Evolutionary conservation across 2,113 vertebrate species (phyloP).

Genomic region (Rhea americana): DNA sequence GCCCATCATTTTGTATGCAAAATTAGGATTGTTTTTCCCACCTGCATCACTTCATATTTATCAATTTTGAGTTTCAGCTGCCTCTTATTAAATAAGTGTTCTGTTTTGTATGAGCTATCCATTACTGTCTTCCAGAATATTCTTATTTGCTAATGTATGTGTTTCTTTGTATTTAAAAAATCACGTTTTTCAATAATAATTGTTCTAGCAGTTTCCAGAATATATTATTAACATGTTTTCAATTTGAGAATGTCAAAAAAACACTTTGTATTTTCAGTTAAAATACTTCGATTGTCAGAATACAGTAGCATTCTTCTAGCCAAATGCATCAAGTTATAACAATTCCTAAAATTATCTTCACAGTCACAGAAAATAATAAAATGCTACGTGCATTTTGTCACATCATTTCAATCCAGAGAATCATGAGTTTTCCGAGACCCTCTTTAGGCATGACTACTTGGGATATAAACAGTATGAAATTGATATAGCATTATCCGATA

Average conservation of each 20-base stretch:
- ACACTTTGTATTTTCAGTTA: conserved; percentile 27
- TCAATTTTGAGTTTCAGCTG: conserved; percentile 22
- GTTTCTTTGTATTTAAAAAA: conserved; percentile 34
- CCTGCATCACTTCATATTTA: conserved; percentile 26
- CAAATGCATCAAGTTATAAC: not conserved
- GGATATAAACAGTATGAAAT: not conserved
- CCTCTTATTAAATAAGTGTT: conserved; percentile 24
- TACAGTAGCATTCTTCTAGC: not conserved
- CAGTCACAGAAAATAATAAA: not conserved
- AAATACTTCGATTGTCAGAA: not conserved
- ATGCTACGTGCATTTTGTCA: not conserved
- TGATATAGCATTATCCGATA: not conserved
- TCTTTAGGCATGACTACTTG: not conserved
- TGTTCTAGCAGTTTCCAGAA: conserved; percentile 1
- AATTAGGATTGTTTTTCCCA: conserved; percentile 38
- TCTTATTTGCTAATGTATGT: conserved; percentile 29
- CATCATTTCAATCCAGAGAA: not conserved
- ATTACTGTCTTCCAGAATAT: conserved; percentile 31
- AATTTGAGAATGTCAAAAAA: not conserved
- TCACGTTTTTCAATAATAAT: conserved; percentile 17
- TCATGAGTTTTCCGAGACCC: not conserved
- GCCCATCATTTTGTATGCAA: conserved; percentile 22
- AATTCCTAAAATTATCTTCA: not conserved
- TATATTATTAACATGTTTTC: conserved; percentile 33
- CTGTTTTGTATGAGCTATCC: not conserved